These are phyloP conservation scores for Eulithis testata DNA, from an alignment of 2,888 invertebrate genomes.

Conservation along the genomic window DNA sequence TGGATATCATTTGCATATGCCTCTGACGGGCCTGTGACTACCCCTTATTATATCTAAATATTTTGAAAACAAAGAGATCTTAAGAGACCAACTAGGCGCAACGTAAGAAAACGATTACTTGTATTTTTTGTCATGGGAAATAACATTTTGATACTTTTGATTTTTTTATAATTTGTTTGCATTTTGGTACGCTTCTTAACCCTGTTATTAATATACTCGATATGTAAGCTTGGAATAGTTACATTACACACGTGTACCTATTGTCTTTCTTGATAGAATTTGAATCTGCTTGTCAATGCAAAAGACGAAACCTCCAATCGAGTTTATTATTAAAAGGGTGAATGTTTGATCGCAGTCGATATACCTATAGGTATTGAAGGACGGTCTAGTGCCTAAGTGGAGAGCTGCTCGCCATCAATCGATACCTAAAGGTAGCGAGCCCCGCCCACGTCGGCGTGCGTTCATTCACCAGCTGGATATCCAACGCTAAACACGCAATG, in stretches of 20 bases:
- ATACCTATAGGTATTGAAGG: conserved; percentile 1
- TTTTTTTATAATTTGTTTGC: neutral
- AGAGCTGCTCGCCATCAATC: conserved; percentile 32
- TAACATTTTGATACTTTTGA: conserved; percentile 6
- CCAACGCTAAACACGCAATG: conserved; percentile 56
- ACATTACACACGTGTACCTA: too few species aligned
- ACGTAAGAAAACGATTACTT: too few species aligned
- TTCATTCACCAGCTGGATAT: conserved; percentile 60
- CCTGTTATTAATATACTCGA: neutral
- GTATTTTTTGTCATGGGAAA: neutral
- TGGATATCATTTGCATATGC: too few species aligned
- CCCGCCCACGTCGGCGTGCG: conserved; percentile 52
- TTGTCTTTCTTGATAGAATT: too few species aligned
- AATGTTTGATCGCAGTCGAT: neutral
- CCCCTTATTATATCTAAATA: too few species aligned
- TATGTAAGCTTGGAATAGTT: too few species aligned
- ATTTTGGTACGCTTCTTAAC: neutral
- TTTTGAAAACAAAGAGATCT: neutral
- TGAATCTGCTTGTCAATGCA: too few species aligned
- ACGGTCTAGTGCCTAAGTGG: conserved; percentile 10
- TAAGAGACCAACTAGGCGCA: neutral
- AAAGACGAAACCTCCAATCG: too few species aligned
- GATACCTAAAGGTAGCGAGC: conserved; percentile 41
- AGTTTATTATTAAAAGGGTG: too few species aligned
- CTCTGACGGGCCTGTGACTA: too few species aligned